Conservation (phyloP, 2,888 invertebrate genomes). For the Laothoe populi region DNA sequence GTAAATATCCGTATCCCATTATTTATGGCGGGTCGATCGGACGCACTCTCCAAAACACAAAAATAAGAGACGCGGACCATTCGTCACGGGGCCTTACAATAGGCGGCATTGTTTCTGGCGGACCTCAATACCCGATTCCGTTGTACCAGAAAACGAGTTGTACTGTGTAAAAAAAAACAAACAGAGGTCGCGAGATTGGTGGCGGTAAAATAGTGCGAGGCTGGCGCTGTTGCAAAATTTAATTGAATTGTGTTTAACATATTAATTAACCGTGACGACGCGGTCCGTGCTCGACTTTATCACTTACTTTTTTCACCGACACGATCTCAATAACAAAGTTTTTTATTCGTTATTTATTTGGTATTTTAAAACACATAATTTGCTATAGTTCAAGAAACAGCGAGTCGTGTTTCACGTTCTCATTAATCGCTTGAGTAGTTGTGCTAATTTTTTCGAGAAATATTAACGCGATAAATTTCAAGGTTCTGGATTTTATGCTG, state of each 20-base stretch:
- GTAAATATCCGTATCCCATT: constrained; percentile 74
- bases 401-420: constrained; percentile 78
- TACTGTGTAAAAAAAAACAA: constrained; percentile 57
- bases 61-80: constrained; percentile 71
- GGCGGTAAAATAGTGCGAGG: constrained; percentile 50
- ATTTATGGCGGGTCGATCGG: constrained; percentile 69
- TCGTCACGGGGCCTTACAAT: constrained; percentile 75
- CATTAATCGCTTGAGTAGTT: constrained; percentile 80
- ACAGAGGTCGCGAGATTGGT: constrained; percentile 52
- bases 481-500: constrained; percentile 68
- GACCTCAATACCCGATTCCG: constrained; percentile 62
- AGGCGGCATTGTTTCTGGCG: constrained; percentile 73
- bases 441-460: constrained; percentile 78
- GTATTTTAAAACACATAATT: constrained; percentile 75
- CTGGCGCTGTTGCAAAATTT: constrained; percentile 60
- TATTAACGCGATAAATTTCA: constrained; percentile 74
- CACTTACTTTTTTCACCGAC: constrained; percentile 68
- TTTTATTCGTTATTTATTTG: constrained; percentile 67
- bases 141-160: constrained; percentile 66
- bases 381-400: constrained; percentile 67
- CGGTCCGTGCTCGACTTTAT: constrained; percentile 62
- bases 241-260: constrained; percentile 76
- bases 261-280: constrained; percentile 73
- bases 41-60: constrained; percentile 78
- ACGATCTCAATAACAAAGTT: constrained; percentile 67